Percentiles rank a stretch among this genome's conserved stretches.
Evolutionary conservation across 1,140 invertebrate genomes (phyloP).

Genomic region (Grapholita molesta): DNA sequence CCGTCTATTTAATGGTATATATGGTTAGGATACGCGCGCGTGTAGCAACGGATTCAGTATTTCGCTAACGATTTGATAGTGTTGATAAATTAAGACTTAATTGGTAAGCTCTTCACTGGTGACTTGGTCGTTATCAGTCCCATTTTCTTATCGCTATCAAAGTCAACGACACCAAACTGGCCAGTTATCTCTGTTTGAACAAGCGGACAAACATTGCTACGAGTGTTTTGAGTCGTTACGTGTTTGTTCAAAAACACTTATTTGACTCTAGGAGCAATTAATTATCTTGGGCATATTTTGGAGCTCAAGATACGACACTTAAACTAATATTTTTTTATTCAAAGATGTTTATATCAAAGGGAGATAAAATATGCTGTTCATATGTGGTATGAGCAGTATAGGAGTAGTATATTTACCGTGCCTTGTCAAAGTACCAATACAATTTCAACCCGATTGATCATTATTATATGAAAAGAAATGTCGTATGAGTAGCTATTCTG

Average conservation of each 20-base stretch:
- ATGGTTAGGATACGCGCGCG: too few relatives aligned
- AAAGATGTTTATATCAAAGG: too few relatives aligned
- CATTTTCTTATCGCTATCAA: background rate
- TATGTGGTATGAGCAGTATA: too few relatives aligned
- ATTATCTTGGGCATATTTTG: background rate
- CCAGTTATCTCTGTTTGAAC: background rate
- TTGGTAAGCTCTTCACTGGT: background rate
- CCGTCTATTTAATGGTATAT: too few relatives aligned
- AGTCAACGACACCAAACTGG: background rate
- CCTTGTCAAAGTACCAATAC: too few relatives aligned
- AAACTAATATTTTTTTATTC: background rate
- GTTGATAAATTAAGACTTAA: slow-evolving; percentile 22
- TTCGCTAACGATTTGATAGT: background rate
- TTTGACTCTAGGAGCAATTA: background rate
- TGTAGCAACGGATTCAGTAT: too few relatives aligned
- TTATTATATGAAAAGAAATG: too few relatives aligned
- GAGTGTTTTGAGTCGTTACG: background rate
- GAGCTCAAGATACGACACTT: background rate
- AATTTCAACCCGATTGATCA: too few relatives aligned
- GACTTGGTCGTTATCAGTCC: background rate
- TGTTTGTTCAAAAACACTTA: background rate
- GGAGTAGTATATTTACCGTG: too few relatives aligned
- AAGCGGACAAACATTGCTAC: background rate
- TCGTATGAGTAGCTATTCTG: too few relatives aligned
- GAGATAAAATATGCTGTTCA: too few relatives aligned